Base-by-base conservation (phyloP, 2,888 invertebrate genomes). In the Platynereis dumerilii region DNA sequence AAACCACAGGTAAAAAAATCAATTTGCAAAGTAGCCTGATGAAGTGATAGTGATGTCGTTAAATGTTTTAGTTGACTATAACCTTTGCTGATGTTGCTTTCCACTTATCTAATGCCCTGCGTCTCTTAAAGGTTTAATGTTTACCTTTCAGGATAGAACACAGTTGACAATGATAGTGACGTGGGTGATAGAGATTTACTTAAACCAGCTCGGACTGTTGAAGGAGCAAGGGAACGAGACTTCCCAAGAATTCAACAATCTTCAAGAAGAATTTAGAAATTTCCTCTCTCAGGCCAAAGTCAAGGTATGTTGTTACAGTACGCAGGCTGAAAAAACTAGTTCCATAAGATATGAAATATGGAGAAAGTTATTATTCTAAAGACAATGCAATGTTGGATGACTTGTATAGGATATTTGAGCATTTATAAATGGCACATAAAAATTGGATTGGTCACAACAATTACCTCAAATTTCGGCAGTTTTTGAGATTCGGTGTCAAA, bases 121-220 rank as follows among this genome's bases (percentile, higher is more conserved):
- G n/a, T n/a, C 34, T 34, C 34, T 34, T 7, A 34, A 34, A 34
- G 34, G 34, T 34, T 34, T 34, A 34, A 7, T 34, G 12, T 7
- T 55, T 24, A 10, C 20, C 27, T 71, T 68, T 15, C 68, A 85
- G 74, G 94, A 96, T 72, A 91, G 91, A 78, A 93, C 95, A 0
- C 92, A 95, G 77, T 90, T 92, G 58, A 94, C 96, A 0, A 93
- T 96, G 89, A 87, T 99, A 44, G 92, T 96, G 0, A 89, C 96
- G 62, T 99, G 98, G 97, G 88, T 97, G 73, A 89, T 94, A 0
- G 98, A 99, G 84, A 86, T 99, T 34, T 96, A 92, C 83, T 87
- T 97, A 71, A 92, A 92, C 62, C 92, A 95, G 83, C 87, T 98
- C 64, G 94, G 94, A n/a, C 86, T 89, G 54, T 85, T 93, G 56